Conservation (phyloP, 37 sponge, comb jelly and placozoan genomes). For the Hexactinellida sp. region DNA sequence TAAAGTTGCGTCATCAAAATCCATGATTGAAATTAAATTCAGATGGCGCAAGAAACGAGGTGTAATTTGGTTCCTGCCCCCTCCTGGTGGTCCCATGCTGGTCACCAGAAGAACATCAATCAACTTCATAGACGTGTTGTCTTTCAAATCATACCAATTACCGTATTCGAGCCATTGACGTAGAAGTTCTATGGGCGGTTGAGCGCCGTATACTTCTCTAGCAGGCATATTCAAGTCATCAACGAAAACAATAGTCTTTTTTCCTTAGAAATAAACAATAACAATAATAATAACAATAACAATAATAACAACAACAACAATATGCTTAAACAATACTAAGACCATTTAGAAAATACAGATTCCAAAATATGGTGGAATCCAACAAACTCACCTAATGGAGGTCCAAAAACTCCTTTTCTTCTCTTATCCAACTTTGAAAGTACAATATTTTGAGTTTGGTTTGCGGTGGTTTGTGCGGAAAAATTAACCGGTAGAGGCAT, state of each 20-base stretch:
- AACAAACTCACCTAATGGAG: conserved; percentile 80
- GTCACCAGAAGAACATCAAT: conserved; percentile 76
- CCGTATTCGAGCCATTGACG: conserved; percentile 95
- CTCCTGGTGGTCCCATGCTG: conserved; percentile 96
- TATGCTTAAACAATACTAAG: no score
- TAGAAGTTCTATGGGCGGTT: conserved; percentile 95
- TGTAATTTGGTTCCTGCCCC: conserved; percentile 88
- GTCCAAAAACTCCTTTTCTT: conserved; percentile 94
- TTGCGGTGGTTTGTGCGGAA: conserved; percentile 93
- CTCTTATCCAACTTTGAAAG: conserved; percentile 96
- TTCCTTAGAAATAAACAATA: background rate
- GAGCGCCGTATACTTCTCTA: conserved; percentile 86
- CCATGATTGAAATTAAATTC: conserved; percentile 87
- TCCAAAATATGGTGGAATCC: no score
- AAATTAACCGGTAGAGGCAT: conserved; percentile 95
- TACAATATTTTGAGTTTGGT: conserved; percentile 96
- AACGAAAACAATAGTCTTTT: conserved; percentile 68
- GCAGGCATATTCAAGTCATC: conserved; percentile 98
- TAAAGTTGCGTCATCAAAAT: conserved; percentile 79
- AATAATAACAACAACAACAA: no score
- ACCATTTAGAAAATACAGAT: no score
- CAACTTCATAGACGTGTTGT: conserved; percentile 58
- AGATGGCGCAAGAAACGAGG: conserved; percentile 91
- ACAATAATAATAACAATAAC: background rate
- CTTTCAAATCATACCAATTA: conserved; percentile 77